Conservation (phyloP, 1,140 invertebrate species). For the Oncopodura yosiiana region DNA sequence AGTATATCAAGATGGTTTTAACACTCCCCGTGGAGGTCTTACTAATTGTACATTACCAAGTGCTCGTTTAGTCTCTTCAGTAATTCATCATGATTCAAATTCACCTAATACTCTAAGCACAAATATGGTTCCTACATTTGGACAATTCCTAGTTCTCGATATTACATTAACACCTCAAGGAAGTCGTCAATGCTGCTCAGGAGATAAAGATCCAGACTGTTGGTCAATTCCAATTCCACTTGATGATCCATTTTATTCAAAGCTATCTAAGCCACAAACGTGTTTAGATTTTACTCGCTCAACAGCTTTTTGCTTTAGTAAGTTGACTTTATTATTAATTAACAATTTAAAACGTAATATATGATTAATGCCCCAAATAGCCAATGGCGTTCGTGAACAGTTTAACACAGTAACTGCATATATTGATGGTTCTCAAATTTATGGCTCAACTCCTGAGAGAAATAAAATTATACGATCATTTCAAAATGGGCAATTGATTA, state of each 20-base stretch:
- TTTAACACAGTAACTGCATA: conserved; percentile 64
- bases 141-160: conserved; percentile 55
- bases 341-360: neutral
- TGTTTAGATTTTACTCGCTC: conserved; percentile 48
- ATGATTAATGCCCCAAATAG: neutral
- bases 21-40: conserved; percentile 1
- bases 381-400: conserved; percentile 42
- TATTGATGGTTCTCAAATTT: conserved; percentile 62
- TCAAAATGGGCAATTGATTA: conserved; percentile 34
- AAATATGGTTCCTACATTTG: conserved; percentile 43
- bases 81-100: conserved; percentile 39
- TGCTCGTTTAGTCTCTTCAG: conserved; percentile 39
- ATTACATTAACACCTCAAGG: conserved; percentile 36
- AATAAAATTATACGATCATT: conserved; percentile 46
- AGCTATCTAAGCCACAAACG: conserved; percentile 38
- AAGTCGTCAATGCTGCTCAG: conserved; percentile 4
- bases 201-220: conserved; percentile 38
- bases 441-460: conserved; percentile 47
- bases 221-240: conserved; percentile 36
- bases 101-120: conserved; percentile 42
- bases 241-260: conserved; percentile 37
- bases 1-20: conserved; percentile 2
- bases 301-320: neutral
- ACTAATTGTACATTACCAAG: conserved; percentile 36
- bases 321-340: conserved; percentile 36